Evolutionary conservation across 2,113 vertebrate genomes (phyloP).

Genomic region (Sinosuthora webbiana): DNA sequence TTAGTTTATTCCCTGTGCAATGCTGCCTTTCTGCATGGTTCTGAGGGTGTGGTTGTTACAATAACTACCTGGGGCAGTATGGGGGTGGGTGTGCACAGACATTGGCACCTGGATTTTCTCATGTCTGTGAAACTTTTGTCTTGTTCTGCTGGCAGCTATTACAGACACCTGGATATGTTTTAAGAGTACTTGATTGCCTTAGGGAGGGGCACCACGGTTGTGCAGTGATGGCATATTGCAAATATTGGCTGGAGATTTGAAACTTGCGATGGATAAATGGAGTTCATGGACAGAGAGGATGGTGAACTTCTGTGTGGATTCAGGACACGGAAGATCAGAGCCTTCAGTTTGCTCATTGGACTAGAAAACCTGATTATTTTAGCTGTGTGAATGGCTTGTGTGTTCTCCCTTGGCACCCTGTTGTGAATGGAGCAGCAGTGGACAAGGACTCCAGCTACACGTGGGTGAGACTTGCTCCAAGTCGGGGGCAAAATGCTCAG

Average conservation of each 20-base stretch:
- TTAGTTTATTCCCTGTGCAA: neutral
- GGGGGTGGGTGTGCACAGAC: neutral
- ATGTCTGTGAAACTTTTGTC: neutral
- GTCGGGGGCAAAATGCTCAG: neutral
- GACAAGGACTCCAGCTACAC: neutral
- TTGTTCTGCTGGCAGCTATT: neutral
- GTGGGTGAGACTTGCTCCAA: neutral
- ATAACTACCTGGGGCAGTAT: neutral
- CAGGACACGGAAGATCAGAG: neutral
- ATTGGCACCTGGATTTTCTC: neutral
- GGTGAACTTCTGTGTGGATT: neutral
- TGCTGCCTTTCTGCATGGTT: neutral
- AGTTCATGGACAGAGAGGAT: neutral
- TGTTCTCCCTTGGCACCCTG: neutral
- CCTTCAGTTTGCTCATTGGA: neutral
- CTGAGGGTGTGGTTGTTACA: neutral
- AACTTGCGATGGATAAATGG: neutral
- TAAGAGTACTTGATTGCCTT: neutral
- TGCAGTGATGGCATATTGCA: neutral
- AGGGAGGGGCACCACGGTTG: neutral
- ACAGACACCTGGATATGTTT: neutral
- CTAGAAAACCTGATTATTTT: conserved; percentile 26
- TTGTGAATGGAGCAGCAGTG: neutral
- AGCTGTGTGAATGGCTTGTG: neutral
- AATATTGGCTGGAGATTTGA: neutral